Base-by-base conservation (phyloP, 2,797 vertebrate genomes). In the Galagoides demidoff region DNA sequence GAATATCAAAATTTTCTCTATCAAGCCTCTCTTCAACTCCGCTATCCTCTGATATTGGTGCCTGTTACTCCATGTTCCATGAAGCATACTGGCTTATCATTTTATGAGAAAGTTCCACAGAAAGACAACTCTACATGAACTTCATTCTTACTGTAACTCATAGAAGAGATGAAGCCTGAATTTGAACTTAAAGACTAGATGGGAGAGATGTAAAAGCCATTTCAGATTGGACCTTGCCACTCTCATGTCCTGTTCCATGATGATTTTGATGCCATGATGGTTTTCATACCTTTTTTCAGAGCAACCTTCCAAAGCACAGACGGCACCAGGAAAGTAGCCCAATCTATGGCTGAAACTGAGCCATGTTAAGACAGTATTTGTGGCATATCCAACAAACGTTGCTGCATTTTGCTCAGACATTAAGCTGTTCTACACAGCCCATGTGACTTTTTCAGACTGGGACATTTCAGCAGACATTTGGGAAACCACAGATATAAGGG, bases 191-290 rank as follows among this genome's bases (percentile, higher is more conserved):
- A 19, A 20, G 37, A 63, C 25, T 66, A 64, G 19, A 49, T 17
- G 79, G 14, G 37, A 86, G 87, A 81, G 34, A 23, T 37, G 0
- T 10, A 68, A 82, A 57, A 25, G 29, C 1, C 13, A 13, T 63
- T 71, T 43, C 63, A 61, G n/a, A 34, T 3, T 11, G 57, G 16
- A 7, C 13, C 3, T 3, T 52, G 11, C 2, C 11, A 13, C 31
- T 0, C 22, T 63, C n/a, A 7, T 1, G 59, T 7, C 52, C 23
- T 12, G 2, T 34, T 37, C 16, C 17, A 29, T 1, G 4, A 27
- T 11, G 10, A 43, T 16, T 76, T 87, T 68, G 25, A 22, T 12
- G 8, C 1, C 3, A 0, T 12, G 16, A 64, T 85, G 49, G 49
- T 52, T 52, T 52, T 52, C 16, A 52, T 82, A 0, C 23, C 49